Percentiles rank a stretch among this genome's conserved stretches.
These are phyloP conservation scores for Spilogale gracilis DNA, from an alignment of 2,113 vertebrate genomes.

Conservation along the genomic window DNA sequence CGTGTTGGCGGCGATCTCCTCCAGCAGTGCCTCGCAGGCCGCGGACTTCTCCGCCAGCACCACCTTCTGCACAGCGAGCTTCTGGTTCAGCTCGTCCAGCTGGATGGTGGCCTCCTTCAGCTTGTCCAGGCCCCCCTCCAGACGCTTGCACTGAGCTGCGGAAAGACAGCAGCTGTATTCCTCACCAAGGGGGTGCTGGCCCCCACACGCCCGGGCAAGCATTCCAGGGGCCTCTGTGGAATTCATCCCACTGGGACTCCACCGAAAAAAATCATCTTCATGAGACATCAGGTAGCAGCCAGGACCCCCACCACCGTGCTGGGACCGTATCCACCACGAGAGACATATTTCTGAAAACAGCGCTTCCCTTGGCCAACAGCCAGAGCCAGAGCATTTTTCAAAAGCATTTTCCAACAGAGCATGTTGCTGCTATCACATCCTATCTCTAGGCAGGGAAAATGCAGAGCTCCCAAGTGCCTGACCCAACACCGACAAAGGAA, in stretches of 20 bases:
- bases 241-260: background rate
- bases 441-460: background rate
- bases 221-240: rapidly evolving
- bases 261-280: background rate
- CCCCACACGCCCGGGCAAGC: rapidly evolving
- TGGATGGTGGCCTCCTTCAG: constrained; percentile 96
- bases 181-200: rapidly evolving
- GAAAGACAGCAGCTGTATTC: rapidly evolving
- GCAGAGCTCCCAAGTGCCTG: background rate
- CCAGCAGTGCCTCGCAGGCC: constrained; percentile 93
- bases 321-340: too few relatives aligned
- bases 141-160: constrained; percentile 93
- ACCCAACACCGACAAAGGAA: background rate
- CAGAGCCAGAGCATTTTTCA: background rate
- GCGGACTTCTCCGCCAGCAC: constrained; percentile 94
- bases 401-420: background rate
- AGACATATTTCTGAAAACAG: background rate
- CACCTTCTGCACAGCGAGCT: constrained; percentile 95
- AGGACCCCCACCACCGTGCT: rapidly evolving
- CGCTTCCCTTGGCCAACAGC: background rate
- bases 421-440: rapidly evolving
- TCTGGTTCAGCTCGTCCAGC: constrained; percentile 93
- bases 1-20: constrained; percentile 93
- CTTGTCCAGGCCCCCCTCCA: constrained; percentile 96
- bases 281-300: rapidly evolving